Percentiles rank a stretch among this genome's conserved stretches.
phyloP scores from a whole-genome alignment of 2,888 invertebrate genomes.

The Metallyticus violacea region DNA sequence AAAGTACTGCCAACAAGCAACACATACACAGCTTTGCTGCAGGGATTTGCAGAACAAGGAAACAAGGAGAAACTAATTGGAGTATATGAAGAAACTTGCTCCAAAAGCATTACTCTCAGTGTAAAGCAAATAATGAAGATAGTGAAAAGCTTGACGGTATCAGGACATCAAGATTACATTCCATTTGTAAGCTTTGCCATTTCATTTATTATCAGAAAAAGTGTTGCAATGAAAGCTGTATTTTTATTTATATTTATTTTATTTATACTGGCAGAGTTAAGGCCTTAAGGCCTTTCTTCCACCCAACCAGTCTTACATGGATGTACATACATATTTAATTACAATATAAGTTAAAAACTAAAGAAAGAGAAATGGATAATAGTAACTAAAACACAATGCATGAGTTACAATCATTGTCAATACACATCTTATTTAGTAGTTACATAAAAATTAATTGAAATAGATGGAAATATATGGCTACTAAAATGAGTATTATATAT shows the following conservation, averaged over 20 bases:
- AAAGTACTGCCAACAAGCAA: conserved; percentile 50
- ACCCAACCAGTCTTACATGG: too few species aligned
- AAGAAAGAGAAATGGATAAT: too few species aligned
- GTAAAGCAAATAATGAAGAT: conserved; percentile 53
- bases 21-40: conserved; percentile 53
- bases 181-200: conserved; percentile 31
- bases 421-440: too few species aligned
- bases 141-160: conserved; percentile 47
- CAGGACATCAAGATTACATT: conserved; percentile 43
- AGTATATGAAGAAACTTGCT: conserved; percentile 35
- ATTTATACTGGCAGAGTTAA: too few species aligned
- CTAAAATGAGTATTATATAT: too few species aligned
- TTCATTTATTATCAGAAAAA: background rate
- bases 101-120: background rate
- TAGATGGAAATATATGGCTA: too few species aligned
- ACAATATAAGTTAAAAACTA: too few species aligned
- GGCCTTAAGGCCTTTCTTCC: too few species aligned
- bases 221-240: background rate
- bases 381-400: too few species aligned
- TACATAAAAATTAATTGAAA: too few species aligned
- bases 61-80: conserved; percentile 44
- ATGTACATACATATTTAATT: too few species aligned
- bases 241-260: background rate
- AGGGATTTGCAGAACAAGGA: conserved; percentile 53
- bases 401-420: too few species aligned